Evolutionary conservation across 1,140 invertebrate species (phyloP), one percentile per base, ranked within the genome.

Genomic region (Scaptomyza montana): DNA sequence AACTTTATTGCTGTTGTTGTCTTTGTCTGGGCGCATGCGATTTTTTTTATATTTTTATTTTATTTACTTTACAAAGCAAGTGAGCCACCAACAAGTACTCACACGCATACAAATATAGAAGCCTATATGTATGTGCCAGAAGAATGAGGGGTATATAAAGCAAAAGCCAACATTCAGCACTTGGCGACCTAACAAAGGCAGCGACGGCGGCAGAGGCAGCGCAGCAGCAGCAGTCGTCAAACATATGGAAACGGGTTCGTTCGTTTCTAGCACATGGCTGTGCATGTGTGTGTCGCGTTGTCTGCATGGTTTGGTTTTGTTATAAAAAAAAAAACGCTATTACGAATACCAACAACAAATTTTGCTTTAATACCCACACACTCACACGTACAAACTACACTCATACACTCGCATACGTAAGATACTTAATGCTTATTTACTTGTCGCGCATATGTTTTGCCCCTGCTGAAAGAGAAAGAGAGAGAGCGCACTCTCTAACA

Each of bases 241-340:
- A 87, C 82, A 86, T 87, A 86, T 86, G 82, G 82, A 86, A 86
- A 86, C 82, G 82, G 79, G 82, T 87, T 86, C 79, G 82, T 87
- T 86, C 78, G 54, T 39, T 66, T 54, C 53, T 28, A 21, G 19
- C 51, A 57, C 51, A 39, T 53, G 36, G 49, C 36, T 78, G 49
- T 64, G n/a, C 54, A 12, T 71, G 47, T 81, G 16, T 51, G 53
- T 81, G 41, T 82, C 53, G 56, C 50, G 49, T 61, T 78, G 70
- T 86, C 72, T 78, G 54, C 78, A 72, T 62, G 77, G 55, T 61
- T 69, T 33, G 64, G 74, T 79, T 84, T 84, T 84, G 80, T 84
- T 84, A 84, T 84, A 76, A 76, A 84, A 84, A 66, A 25, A 25
- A 25, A 25, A 25, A 7, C 30, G 76, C 80, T 84, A 82, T 82